Percentiles rank a stretch among this genome's conserved stretches.
phyloP scores from a whole-genome alignment of 2,797 vertebrate genomes.

The Enteromius afrohamiltoni region DNA sequence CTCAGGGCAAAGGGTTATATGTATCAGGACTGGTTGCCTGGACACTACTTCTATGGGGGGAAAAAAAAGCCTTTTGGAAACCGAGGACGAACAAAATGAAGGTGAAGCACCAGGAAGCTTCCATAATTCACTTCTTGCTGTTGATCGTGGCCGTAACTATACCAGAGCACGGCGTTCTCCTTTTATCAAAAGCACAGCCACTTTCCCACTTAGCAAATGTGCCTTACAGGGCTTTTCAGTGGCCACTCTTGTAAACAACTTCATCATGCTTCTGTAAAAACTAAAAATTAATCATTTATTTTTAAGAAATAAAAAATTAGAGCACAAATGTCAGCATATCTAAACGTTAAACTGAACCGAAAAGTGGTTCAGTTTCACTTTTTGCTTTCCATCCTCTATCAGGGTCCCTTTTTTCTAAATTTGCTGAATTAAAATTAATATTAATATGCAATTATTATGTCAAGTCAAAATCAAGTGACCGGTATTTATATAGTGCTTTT shows the following conservation, averaged over 20 bases:
- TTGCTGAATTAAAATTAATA: too few species aligned
- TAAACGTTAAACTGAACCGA: not conserved
- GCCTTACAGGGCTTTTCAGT: not conserved
- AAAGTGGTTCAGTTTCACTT: not conserved
- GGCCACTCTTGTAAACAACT: constrained; percentile 12
- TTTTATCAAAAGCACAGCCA: constrained; percentile 11
- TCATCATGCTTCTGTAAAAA: not conserved
- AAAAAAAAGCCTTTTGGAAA: not conserved
- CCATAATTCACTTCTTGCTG: constrained; percentile 36
- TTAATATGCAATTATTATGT: too few species aligned
- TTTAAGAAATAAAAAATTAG: not conserved
- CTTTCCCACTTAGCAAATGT: constrained; percentile 15
- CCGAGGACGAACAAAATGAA: constrained; percentile 16
- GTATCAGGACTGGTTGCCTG: constrained; percentile 11
- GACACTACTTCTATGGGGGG: not conserved
- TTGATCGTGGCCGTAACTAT: constrained; percentile 25
- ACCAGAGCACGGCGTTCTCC: not conserved
- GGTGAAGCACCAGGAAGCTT: constrained; percentile 10
- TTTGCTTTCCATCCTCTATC: not conserved
- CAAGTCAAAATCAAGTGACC: too few species aligned
- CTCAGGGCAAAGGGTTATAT: not conserved
- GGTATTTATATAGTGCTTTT: too few species aligned
- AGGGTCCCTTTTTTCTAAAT: not conserved
- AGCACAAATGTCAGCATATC: not conserved
- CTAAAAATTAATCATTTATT: not conserved